Base-by-base conservation (phyloP, 2,797 vertebrate species). In the Thunnus albacares region DNA sequence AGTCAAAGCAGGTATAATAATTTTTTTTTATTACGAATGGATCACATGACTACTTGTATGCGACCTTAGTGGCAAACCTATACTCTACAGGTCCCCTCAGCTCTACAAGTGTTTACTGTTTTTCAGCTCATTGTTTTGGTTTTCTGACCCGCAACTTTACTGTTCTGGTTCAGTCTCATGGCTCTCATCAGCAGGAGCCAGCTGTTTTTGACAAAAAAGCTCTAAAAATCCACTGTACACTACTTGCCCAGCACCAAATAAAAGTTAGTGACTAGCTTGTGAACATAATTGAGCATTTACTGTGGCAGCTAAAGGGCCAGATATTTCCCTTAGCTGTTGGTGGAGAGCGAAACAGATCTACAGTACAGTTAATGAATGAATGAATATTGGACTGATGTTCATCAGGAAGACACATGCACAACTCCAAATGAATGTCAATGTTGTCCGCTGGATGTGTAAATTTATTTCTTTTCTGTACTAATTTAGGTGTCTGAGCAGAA, bases 401-500 rank as follows among this genome's bases (percentile, higher is more conserved):
- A 10, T 55, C 18, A 55, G 58, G 15, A 2, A 8, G 20, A 58
- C 38, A 38, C 38, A 38, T 9, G 10, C 38, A 41, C 38, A 41
- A 13, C 28, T 51, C 22, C 1, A 58, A 35, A 20, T 38, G 4
- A 38, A 75, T 74, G n/a, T 43, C n/a, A 1, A 6, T 17, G 1
- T 63, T 41, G 8, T 10, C 28, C 5, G 28, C 28, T 30, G 35
- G 35, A 9, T 38, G 35, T 38, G 35, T 38, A 38, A 30, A 30
- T 30, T 24, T 24, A 13, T 52, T 26, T 68, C 2, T 8, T 53
- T 10, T 59, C 14, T 65, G 35, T 62, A 68, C 66, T 75, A 56
- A 79, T 77, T 67, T 77, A 47, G 38, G 57, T 73, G 53, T 75
- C 43, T 69, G n/a, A 62, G 43, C 55, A 81, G 61, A 73, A 66